A percentile compares a stretch with the other conserved stretches of the same genome.
phyloP scores from a whole-genome alignment of 2,888 invertebrate species.

The Tanypteryx hageni region DNA sequence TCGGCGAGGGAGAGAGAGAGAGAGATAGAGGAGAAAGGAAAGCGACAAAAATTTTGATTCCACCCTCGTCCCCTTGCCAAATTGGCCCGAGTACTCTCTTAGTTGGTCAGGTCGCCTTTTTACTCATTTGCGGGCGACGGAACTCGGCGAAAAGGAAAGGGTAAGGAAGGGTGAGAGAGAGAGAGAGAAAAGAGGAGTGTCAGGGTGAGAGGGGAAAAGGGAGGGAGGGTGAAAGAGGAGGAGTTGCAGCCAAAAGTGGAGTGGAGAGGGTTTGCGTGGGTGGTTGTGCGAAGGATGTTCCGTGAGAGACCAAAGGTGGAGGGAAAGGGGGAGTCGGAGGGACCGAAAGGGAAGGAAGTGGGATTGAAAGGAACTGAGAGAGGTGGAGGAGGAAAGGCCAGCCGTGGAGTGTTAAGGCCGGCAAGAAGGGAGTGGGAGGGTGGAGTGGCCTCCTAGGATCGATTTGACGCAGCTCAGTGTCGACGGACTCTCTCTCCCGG shows the following conservation, averaged over 20 bases:
- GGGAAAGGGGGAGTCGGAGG: neutral
- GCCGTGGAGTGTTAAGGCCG: conserved; percentile 2
- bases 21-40: neutral
- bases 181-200: no score
- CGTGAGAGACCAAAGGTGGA: neutral
- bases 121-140: neutral
- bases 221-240: no score
- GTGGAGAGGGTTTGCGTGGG: neutral
- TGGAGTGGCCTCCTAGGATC: conserved; percentile 7
- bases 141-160: neutral
- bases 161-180: no score
- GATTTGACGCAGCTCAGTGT: conserved; percentile 10
- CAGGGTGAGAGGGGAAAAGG: no score
- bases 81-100: conserved; percentile 19
- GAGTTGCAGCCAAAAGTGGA: no score
- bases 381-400: neutral
- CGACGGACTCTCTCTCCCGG: neutral
- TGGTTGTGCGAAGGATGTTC: neutral
- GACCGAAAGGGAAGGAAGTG: neutral
- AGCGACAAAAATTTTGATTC: conserved; percentile 35
- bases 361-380: neutral
- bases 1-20: neutral
- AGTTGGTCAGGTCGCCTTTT: conserved; percentile 11
- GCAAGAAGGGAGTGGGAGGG: neutral
- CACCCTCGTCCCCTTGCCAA: conserved; percentile 1